These are phyloP conservation scores for Lepilemur septentrionalis DNA, from an alignment of 2,797 vertebrate species.

Conservation along the genomic window DNA sequence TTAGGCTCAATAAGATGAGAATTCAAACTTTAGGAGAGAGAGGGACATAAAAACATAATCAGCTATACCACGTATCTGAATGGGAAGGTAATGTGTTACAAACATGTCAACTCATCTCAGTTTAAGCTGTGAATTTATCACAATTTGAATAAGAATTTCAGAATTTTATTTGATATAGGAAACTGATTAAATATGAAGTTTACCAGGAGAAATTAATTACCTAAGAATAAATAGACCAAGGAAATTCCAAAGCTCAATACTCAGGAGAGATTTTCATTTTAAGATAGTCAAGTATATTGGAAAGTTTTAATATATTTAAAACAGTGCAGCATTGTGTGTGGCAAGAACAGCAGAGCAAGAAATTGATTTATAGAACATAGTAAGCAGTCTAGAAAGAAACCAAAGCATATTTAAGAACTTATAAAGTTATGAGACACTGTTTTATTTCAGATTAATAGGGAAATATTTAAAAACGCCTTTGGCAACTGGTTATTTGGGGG, in stretches of 20 bases:
- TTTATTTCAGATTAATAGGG: background rate
- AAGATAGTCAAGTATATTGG: background rate
- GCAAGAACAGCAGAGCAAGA: background rate
- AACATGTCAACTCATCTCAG: background rate
- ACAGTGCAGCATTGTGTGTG: background rate
- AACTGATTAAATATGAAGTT: slow-evolving; percentile 25
- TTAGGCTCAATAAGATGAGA: background rate
- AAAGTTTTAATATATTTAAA: background rate
- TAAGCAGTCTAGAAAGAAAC: background rate
- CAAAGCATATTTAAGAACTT: background rate
- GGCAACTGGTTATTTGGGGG: background rate
- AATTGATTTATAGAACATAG: background rate
- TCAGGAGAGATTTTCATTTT: background rate
- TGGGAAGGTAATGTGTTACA: slow-evolving; percentile 12
- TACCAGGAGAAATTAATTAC: background rate
- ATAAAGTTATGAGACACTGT: background rate
- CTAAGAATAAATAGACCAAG: slow-evolving; percentile 21
- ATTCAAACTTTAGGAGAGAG: background rate
- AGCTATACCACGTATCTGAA: background rate
- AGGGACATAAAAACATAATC: background rate
- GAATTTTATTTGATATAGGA: background rate
- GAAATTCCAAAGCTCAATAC: background rate
- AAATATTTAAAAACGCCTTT: background rate
- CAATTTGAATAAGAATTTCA: background rate
- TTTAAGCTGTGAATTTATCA: slow-evolving; percentile 30